phyloP scores from a whole-genome alignment of 2,797 vertebrate species.

The Leontocebus nigricollis region DNA sequence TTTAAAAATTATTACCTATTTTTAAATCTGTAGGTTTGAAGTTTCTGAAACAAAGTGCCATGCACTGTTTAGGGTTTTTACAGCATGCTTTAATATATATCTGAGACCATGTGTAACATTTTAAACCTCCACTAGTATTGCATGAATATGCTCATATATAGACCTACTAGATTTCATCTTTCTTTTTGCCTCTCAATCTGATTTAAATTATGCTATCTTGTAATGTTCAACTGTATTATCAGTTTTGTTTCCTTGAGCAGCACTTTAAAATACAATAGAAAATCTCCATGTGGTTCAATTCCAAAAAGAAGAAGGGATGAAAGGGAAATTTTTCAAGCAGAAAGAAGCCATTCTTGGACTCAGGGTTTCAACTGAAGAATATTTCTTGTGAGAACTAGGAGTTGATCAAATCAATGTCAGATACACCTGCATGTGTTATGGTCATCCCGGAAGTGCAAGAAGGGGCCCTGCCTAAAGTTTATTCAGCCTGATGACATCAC shows the following conservation, averaged over 20 bases:
- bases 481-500: not conserved
- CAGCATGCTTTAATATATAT: not conserved
- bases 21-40: not conserved
- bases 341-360: not conserved
- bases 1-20: not conserved
- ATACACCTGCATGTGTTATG: not conserved
- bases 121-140: not conserved
- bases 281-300: not conserved
- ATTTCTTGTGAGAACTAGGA: not conserved
- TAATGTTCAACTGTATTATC: not conserved
- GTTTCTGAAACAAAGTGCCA: not conserved
- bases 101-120: not conserved
- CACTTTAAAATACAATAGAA: not conserved
- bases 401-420: not conserved
- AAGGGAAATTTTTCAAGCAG: not conserved
- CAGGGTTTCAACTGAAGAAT: not conserved
- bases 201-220: not conserved
- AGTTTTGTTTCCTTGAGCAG: not conserved
- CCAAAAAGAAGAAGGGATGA: not conserved
- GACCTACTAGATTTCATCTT: not conserved
- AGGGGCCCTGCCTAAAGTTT: not conserved
- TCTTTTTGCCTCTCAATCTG: not conserved
- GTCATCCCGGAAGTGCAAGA: not conserved
- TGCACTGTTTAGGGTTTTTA: not conserved
- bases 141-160: not conserved